phyloP scores from a whole-genome alignment of 1,140 invertebrate genomes.

The Teleopsis dalmanni region DNA sequence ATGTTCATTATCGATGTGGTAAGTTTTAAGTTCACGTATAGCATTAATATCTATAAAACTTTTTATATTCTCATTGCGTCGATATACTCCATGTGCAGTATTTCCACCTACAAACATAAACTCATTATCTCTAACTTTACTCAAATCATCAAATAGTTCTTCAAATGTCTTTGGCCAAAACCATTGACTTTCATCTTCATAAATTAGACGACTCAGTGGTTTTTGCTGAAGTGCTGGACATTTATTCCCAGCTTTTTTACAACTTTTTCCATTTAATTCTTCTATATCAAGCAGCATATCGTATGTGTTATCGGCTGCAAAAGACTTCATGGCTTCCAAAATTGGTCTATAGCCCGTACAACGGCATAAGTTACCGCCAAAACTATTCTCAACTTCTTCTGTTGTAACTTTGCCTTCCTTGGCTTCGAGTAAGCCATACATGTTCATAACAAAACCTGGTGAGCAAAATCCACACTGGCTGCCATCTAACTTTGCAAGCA shows the following conservation, averaged over 20 bases:
- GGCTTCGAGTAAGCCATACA: constrained; percentile 57
- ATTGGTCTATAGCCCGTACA: constrained; percentile 85
- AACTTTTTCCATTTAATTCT: constrained; percentile 24
- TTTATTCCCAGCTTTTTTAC: constrained; percentile 21
- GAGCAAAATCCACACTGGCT: constrained; percentile 78
- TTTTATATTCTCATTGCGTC: constrained; percentile 45
- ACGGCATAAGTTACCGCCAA: constrained; percentile 76
- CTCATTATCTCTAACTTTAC: constrained; percentile 47
- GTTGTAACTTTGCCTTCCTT: constrained; percentile 51
- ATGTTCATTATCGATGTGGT: constrained; percentile 16
- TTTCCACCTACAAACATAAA: constrained; percentile 52
- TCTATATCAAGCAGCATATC: constrained; percentile 47
- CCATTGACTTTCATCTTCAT: constrained; percentile 29
- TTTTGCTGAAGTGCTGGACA: constrained; percentile 17
- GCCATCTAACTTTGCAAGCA: constrained; percentile 62
- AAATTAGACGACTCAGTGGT: constrained; percentile 36
- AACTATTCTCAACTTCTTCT: constrained; percentile 66
- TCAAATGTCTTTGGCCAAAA: constrained; percentile 43
- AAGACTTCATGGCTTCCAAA: constrained; percentile 72
- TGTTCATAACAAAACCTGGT: constrained; percentile 78
- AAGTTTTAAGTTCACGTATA: constrained; percentile 54
- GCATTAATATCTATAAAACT: constrained; percentile 66
- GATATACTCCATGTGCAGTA: constrained; percentile 57
- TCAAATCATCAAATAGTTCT: constrained; percentile 52
- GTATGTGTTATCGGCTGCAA: constrained; percentile 59